A percentile compares a stretch with the other conserved stretches of the same genome.
Evolutionary conservation across 2,113 vertebrate species (phyloP).

Genomic region (Crotalus viridis): DNA sequence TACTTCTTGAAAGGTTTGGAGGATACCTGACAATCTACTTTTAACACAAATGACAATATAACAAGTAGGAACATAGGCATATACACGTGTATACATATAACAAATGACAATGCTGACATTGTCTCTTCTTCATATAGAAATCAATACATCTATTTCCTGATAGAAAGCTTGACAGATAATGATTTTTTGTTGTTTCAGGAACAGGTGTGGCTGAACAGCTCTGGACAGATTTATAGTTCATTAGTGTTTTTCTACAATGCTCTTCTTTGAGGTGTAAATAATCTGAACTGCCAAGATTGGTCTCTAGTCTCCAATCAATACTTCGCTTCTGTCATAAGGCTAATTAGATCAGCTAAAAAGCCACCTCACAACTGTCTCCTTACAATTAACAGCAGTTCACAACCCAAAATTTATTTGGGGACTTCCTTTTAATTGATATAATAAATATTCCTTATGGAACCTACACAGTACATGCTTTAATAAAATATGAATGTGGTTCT

Average conservation of each 20-base stretch:
- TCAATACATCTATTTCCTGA: constrained; percentile 59
- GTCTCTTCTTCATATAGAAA: constrained; percentile 52
- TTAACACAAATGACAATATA: constrained; percentile 29
- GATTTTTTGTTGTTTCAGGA: constrained; percentile 75
- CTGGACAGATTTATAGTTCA: constrained; percentile 82
- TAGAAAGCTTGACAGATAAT: constrained; percentile 67
- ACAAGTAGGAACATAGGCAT: not conserved
- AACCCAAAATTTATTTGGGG: constrained; percentile 74
- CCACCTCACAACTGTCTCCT: constrained; percentile 76
- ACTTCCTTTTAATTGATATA: constrained; percentile 74
- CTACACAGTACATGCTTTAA: constrained; percentile 63
- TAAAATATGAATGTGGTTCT: constrained; percentile 64
- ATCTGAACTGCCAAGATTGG: constrained; percentile 75
- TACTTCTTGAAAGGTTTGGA: not conserved
- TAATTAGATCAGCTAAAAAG: constrained; percentile 81
- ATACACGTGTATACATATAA: constrained; percentile 25
- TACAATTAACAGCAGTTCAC: constrained; percentile 70
- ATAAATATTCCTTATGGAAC: constrained; percentile 76
- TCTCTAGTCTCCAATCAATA: constrained; percentile 83
- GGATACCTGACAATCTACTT: not conserved
- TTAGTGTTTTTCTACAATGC: constrained; percentile 80
- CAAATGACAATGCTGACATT: constrained; percentile 39
- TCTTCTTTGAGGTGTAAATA: constrained; percentile 78
- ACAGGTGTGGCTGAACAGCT: constrained; percentile 79
- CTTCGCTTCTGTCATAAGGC: constrained; percentile 79